These are phyloP conservation scores for Typhlomys cinereus DNA, from an alignment of 2,113 vertebrate genomes.

Conservation along the genomic window DNA sequence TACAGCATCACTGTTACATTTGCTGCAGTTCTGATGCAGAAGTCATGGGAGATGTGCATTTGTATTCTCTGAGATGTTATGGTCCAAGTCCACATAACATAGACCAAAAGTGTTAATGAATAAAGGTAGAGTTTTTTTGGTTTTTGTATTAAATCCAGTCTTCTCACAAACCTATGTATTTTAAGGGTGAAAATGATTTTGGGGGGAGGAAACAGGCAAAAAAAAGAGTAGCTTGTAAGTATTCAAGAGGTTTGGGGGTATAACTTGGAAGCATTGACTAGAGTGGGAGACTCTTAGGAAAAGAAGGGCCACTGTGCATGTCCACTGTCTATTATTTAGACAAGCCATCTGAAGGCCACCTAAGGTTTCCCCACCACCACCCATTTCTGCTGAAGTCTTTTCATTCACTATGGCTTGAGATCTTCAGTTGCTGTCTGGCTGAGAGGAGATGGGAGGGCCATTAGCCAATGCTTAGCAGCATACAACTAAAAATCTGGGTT, in stretches of 20 bases:
- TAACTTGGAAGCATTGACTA: neutral
- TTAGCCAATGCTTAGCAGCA: neutral
- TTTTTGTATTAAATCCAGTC: neutral
- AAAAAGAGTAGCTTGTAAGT: neutral
- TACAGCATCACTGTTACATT: neutral
- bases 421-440: neutral
- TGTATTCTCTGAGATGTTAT: neutral
- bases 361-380: neutral
- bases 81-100: neutral
- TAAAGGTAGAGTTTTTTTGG: neutral
- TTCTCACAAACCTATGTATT: neutral
- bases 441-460: neutral
- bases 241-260: neutral
- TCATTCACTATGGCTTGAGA: neutral
- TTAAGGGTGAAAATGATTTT: neutral
- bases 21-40: neutral
- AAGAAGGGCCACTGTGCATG: neutral
- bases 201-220: neutral
- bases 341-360: neutral
- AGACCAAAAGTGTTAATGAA: neutral
- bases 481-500: neutral
- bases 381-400: neutral
- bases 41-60: neutral
- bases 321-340: fast-evolving
- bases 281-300: neutral